Percentiles rank a stretch among this genome's conserved stretches.
Conservation (phyloP, 2,113 vertebrate species). For the Elachura formosa region DNA sequence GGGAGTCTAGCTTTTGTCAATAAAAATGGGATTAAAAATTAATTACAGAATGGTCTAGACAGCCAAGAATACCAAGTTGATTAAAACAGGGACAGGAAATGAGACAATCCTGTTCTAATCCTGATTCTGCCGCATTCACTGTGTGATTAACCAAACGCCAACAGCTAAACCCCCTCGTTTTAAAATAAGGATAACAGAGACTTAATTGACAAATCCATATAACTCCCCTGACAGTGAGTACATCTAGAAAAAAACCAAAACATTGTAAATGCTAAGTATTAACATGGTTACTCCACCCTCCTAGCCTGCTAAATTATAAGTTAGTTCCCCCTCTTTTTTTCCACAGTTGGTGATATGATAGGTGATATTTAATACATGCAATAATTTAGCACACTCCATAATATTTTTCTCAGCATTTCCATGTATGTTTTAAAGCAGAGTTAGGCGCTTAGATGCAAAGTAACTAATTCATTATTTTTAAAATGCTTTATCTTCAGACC, state of each 20-base stretch:
- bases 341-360: neutral
- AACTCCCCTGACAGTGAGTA: neutral
- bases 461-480: neutral
- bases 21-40: neutral
- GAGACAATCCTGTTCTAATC: slow-evolving; percentile 30
- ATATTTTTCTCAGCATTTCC: neutral
- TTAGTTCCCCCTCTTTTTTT: neutral
- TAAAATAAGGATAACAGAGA: neutral
- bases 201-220: neutral
- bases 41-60: neutral
- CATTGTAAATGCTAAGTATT: neutral
- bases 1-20: neutral
- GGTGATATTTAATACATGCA: neutral
- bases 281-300: neutral
- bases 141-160: neutral
- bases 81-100: neutral
- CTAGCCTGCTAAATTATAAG: neutral
- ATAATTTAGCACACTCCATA: neutral
- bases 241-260: neutral
- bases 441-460: neutral
- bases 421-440: neutral
- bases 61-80: neutral
- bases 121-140: neutral
- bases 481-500: neutral
- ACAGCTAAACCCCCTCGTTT: neutral